Percentiles rank a stretch among this genome's conserved stretches.
phyloP scores from a whole-genome alignment of 2,888 invertebrate species.

The Synergus gifuensis region DNA sequence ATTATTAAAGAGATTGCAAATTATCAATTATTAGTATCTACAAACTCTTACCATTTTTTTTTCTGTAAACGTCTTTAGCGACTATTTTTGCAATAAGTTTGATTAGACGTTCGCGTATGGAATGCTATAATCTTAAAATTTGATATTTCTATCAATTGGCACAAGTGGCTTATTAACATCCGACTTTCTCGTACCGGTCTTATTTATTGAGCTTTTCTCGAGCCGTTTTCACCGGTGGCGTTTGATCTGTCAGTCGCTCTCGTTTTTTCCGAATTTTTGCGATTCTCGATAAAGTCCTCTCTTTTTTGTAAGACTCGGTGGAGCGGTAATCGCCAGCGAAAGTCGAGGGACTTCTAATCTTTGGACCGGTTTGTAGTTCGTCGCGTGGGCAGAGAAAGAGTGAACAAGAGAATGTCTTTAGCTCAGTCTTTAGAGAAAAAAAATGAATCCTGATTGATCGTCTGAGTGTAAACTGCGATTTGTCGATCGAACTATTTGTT shows the following conservation, averaged over 20 bases:
- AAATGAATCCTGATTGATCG: conserved; percentile 18
- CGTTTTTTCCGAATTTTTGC: conserved; percentile 37
- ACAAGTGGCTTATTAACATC: conserved; percentile 15
- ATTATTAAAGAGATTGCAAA: too few relatives aligned
- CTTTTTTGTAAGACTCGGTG: conserved; percentile 21
- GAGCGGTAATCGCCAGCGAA: conserved; percentile 48
- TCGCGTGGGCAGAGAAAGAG: conserved; percentile 46
- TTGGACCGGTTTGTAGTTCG: conserved; percentile 45
- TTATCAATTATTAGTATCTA: too few relatives aligned
- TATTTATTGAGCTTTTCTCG: conserved; percentile 28
- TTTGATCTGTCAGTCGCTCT: conserved; percentile 9
- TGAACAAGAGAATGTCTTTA: background rate
- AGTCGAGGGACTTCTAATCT: conserved; percentile 42
- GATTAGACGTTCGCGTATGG: too few relatives aligned
- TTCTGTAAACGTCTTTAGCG: too few relatives aligned
- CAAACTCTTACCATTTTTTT: too few relatives aligned
- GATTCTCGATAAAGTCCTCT: conserved; percentile 35
- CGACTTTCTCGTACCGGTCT: conserved; percentile 39
- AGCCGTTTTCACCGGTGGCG: conserved; percentile 17
- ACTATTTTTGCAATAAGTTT: too few relatives aligned
- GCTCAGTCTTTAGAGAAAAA: background rate
- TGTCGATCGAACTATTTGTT: conserved; percentile 24
- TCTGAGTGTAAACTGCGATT: conserved; percentile 25
- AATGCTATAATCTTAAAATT: too few relatives aligned
- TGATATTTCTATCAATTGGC: too few relatives aligned